Percentiles rank a stretch among this genome's conserved stretches.
Evolutionary conservation across 2,888 invertebrate species (phyloP).

Genomic region (Diachrysia chrysitis): DNA sequence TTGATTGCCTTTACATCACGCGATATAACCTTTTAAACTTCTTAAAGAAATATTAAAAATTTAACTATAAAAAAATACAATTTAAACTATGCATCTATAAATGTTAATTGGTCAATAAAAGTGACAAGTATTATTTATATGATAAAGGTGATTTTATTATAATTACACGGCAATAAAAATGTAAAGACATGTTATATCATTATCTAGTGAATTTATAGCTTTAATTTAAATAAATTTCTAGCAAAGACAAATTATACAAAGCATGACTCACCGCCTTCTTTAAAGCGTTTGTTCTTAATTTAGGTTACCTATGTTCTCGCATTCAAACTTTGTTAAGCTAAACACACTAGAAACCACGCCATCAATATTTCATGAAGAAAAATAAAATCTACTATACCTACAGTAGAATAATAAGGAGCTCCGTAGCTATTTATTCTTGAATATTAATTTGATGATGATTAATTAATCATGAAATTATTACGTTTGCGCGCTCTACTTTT

Average conservation of each 20-base stretch:
- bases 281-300: constrained; percentile 5
- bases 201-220: constrained; percentile 46
- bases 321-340: neutral
- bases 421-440: constrained; percentile 30
- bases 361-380: neutral
- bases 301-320: neutral
- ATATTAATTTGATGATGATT: constrained; percentile 31
- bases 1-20: constrained; percentile 50
- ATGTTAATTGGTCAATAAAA: constrained; percentile 50
- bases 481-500: constrained; percentile 29
- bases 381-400: too few species aligned
- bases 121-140: constrained; percentile 51
- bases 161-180: constrained; percentile 44
- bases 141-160: constrained; percentile 35
- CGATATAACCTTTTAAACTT: constrained; percentile 34
- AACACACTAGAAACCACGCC: neutral
- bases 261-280: neutral
- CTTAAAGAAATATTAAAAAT: constrained; percentile 18
- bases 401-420: constrained; percentile 7
- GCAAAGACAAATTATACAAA: neutral
- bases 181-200: constrained; percentile 27
- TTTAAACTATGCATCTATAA: constrained; percentile 35
- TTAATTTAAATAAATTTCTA: constrained; percentile 9
- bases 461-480: constrained; percentile 31
- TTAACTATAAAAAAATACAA: constrained; percentile 31